These are phyloP conservation scores for Ophiodon elongatus DNA, from an alignment of 2,113 vertebrate species.

Conservation along the genomic window DNA sequence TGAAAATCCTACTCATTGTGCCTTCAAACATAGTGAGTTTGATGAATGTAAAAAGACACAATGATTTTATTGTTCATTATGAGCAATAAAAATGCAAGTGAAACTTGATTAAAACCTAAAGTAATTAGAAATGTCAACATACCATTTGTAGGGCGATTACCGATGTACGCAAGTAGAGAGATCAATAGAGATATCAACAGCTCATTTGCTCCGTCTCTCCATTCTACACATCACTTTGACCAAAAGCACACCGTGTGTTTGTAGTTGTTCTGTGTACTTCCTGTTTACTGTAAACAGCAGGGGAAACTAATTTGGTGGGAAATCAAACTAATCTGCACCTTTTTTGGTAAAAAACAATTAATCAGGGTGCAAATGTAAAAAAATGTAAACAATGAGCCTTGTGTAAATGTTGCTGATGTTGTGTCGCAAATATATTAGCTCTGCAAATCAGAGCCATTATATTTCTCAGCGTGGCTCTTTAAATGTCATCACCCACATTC, in stretches of 20 bases:
- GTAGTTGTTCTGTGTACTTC: not conserved
- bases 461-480: conserved; percentile 30
- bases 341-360: not conserved
- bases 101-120: too few species aligned
- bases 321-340: not conserved
- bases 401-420: not conserved
- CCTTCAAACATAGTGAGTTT: not conserved
- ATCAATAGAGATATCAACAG: too few species aligned
- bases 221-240: not conserved
- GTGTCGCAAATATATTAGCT: conserved; percentile 51
- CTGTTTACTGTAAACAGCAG: not conserved
- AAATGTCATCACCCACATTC: conserved; percentile 35
- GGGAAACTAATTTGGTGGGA: not conserved
- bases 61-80: not conserved
- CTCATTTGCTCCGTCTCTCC: not conserved
- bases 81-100: not conserved
- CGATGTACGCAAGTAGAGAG: too few species aligned
- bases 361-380: not conserved
- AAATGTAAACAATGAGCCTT: too few species aligned
- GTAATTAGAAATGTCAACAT: too few species aligned
- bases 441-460: conserved; percentile 42
- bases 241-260: not conserved
- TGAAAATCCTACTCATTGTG: not conserved
- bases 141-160: not conserved
- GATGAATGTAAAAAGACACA: too few species aligned